Evolutionary conservation across 2,888 invertebrate genomes (phyloP).

Genomic region (Pseudanteris insignis): DNA sequence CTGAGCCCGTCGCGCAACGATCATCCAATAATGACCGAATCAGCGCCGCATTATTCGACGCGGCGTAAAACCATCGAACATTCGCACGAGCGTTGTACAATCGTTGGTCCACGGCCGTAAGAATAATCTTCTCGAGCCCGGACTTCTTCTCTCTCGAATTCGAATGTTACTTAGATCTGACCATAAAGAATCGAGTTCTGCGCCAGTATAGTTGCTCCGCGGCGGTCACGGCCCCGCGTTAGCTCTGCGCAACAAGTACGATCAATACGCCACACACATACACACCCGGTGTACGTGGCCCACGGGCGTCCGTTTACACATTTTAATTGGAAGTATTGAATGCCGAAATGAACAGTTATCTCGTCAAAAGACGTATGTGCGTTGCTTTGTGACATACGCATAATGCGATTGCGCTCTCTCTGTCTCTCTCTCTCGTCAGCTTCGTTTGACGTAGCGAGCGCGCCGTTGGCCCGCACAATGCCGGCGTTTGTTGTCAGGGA

Average conservation of each 20-base stretch:
- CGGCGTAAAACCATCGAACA: no score
- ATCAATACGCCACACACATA: conserved; percentile 55
- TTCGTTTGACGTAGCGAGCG: no score
- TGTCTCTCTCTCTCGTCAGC: no score
- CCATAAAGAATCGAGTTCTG: conserved; percentile 52
- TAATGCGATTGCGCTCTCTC: conserved; percentile 25
- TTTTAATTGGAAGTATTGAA: conserved; percentile 36
- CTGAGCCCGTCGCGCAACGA: no score
- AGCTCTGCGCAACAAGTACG: conserved; percentile 65
- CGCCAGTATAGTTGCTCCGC: conserved; percentile 47
- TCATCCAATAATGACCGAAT: no score
- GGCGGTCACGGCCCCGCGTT: conserved; percentile 44
- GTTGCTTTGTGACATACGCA: conserved; percentile 12
- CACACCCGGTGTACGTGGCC: conserved; percentile 52
- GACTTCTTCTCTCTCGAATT: no score
- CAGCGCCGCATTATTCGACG: no score
- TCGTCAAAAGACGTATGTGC: conserved; percentile 17
- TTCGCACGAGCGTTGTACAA: no score
- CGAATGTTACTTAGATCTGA: conserved; percentile 58
- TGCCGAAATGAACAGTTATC: conserved; percentile 31
- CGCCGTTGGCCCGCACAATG: no score
- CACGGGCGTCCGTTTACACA: conserved; percentile 31
- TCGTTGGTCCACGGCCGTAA: no score
- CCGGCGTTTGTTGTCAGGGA: background rate
- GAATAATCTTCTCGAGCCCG: no score